Percentiles rank a stretch among this genome's conserved stretches.
Conservation (phyloP, 2,888 invertebrate species). For the Proisotoma minuta region DNA sequence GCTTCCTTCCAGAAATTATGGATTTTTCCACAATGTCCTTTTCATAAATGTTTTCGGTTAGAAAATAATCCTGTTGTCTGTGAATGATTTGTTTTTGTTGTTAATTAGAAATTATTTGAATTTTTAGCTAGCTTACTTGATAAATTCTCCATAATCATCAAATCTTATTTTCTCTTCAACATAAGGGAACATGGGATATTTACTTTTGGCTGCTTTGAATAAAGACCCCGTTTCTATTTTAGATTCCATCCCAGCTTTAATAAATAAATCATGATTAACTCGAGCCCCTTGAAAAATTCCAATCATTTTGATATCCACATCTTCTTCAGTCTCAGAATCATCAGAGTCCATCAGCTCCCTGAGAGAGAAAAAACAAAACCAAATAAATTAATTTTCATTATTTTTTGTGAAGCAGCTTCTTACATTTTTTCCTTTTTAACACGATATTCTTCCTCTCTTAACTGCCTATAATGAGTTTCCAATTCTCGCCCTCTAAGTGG, state of each 20-base stretch:
- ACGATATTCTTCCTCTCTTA: slow-evolving; percentile 50
- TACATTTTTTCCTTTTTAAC: slow-evolving; percentile 47
- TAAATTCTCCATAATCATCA: slow-evolving; percentile 95
- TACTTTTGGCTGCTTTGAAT: slow-evolving; percentile 82
- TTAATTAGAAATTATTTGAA: background rate
- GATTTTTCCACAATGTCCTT: slow-evolving; percentile 55
- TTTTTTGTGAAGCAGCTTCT: background rate
- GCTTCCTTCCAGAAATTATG: slow-evolving; percentile 8
- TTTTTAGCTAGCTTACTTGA: slow-evolving; percentile 56
- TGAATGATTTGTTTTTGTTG: background rate
- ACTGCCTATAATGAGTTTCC: slow-evolving; percentile 54
- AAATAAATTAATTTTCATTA: too few relatives aligned
- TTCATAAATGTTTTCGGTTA: slow-evolving; percentile 64
- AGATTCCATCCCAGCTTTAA: slow-evolving; percentile 63
- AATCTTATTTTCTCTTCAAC: slow-evolving; percentile 83
- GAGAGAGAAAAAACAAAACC: slow-evolving; percentile 3
- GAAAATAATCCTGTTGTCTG: slow-evolving; percentile 60
- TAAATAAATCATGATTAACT: slow-evolving; percentile 74
- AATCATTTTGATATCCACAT: slow-evolving; percentile 78
- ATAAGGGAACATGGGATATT: slow-evolving; percentile 94
- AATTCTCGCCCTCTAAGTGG: slow-evolving; percentile 57
- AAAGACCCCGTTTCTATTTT: slow-evolving; percentile 65
- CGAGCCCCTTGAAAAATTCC: slow-evolving; percentile 62
- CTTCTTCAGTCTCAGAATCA: slow-evolving; percentile 71
- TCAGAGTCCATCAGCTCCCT: slow-evolving; percentile 45